Evolutionary conservation across 2,888 invertebrate species (phyloP), one percentile per base, ranked within the genome.

Genomic region (Agrotis ipsilon): DNA sequence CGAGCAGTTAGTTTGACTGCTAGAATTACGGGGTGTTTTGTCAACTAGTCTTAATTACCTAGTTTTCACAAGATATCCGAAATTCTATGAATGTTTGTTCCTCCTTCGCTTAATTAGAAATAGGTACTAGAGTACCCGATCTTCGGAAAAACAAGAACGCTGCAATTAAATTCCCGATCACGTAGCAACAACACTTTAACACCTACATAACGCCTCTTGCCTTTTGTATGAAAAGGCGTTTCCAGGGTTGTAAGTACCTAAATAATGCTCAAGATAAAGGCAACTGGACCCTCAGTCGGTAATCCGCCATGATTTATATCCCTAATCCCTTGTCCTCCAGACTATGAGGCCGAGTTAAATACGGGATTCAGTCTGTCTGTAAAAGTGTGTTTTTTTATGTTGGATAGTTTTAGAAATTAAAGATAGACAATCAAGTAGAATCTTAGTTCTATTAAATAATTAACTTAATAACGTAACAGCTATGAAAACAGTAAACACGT

Each of bases 251-350:
- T 39, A 68, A 48, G 13, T 51, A 32, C 27, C 49, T 52, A 45
- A 69, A 76, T 67, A 71, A 68, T 43, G 18, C 51, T 59, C 45
- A 54, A 55, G 59, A 75, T 65, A 76, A 73, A 71, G 43, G 46
- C 63, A 32, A 32, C 68, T 57, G 63, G 73, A 54, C 69, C 64
- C 54, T 55, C 59, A 57, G 19, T 65, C 19, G 27, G 45, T 78
- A 83, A 82, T 81, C 84, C 81, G 27, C 58, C 49, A 71, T 78
- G 72, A 82, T 82, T 75, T 82, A 75, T 78, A 60, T 62, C 27
- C 57, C 11, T 48, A 62, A 70, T 70, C 52, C 46, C 9, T 24
- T 61, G 68, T 65, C 45, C 43, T 61, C 21, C 52, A 81, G 68
- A 65, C 64, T 45, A 68, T 65, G 21, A 21, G 27, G 24, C 13